A percentile compares a stretch with the other conserved stretches of the same genome.
Evolutionary conservation across 1,140 invertebrate genomes (phyloP).

Genomic region (Drosophila prosaltans): DNA sequence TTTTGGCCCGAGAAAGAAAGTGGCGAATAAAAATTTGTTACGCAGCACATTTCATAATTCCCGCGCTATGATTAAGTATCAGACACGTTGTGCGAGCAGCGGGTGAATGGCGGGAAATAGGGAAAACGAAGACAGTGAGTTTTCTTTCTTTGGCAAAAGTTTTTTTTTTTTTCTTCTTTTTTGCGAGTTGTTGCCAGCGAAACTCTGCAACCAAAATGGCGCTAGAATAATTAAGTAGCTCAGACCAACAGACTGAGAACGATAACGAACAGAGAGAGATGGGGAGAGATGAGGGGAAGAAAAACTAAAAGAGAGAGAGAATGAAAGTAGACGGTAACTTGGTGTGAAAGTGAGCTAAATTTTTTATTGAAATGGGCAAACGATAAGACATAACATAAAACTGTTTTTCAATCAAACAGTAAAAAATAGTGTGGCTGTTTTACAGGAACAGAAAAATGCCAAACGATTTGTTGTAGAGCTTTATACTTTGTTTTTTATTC

Average conservation of each 20-base stretch:
- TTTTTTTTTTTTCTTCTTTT: slow-evolving; percentile 40
- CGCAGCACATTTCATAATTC: slow-evolving; percentile 80
- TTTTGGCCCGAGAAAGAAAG: slow-evolving; percentile 33
- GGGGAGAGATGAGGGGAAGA: neutral
- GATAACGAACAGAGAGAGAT: neutral
- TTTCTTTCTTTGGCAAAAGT: slow-evolving; percentile 50
- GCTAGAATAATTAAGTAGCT: slow-evolving; percentile 66
- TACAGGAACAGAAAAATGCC: neutral
- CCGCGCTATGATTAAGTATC: slow-evolving; percentile 70
- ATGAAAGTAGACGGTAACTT: neutral
- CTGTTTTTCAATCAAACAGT: neutral
- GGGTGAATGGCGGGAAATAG: neutral
- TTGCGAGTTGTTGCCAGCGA: slow-evolving; percentile 48
- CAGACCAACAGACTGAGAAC: neutral
- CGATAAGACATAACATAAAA: neutral
- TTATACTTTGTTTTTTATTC: neutral
- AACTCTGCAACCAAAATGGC: slow-evolving; percentile 34
- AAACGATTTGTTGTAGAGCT: too few species aligned
- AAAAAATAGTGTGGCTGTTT: too few species aligned
- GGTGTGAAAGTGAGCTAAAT: neutral
- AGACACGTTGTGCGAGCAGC: neutral
- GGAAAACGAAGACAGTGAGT: slow-evolving; percentile 24
- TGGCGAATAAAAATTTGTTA: slow-evolving; percentile 48
- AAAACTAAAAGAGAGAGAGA: neutral
- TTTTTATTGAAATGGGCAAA: neutral